Evolutionary conservation across 2,113 vertebrate genomes (phyloP), one percentile per base, ranked within the genome.

Genomic region (Euleptes europaea): DNA sequence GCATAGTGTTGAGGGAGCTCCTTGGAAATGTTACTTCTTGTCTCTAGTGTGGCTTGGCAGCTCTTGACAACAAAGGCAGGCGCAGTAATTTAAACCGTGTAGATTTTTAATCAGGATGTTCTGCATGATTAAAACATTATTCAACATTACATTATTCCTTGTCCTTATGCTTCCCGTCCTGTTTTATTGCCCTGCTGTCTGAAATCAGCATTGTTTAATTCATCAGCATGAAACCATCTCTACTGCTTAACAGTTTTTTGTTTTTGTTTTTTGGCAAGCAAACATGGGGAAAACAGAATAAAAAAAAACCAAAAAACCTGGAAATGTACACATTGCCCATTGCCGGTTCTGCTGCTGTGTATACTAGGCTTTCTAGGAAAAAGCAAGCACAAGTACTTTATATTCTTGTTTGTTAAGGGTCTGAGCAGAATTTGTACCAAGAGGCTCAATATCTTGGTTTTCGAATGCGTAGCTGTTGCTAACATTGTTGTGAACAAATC

Each of bases 401-500:
- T 33, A n/a, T 63, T 83, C 13, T 33, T 70, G 69, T 47, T 51
- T 31, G 84, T 84, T 47, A 47, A n/a, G 3, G n/a, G 51, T 31
- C 69, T 12, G 28, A 2, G 63, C 35, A 63, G 40, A 60, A 5
- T 65, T 86, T 78, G 17, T 49, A 23, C 74, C 77, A 66, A 77
- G 38, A 65, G 33, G 6, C 70, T 74, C 54, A 57, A 83, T 77
- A 54, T 4, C 23, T 78, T 71, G 44, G 40, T 79, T 13, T 0
- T 21, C 3, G 3, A 49, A 2, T 80, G 82, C 3, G 1, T 66
- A 40, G 35, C 13, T 65, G 85, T 76, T 54, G 5, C 44, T 10
- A 82, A 84, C 90, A 26, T 54, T 35, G n/a, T 66, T 14, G 11
- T 86, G 83, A 77, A 88, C 2, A 23, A 33, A 23, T 49, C 12